Base-by-base conservation (phyloP, 2,113 vertebrate genomes). In the Cinclus cinclus region DNA sequence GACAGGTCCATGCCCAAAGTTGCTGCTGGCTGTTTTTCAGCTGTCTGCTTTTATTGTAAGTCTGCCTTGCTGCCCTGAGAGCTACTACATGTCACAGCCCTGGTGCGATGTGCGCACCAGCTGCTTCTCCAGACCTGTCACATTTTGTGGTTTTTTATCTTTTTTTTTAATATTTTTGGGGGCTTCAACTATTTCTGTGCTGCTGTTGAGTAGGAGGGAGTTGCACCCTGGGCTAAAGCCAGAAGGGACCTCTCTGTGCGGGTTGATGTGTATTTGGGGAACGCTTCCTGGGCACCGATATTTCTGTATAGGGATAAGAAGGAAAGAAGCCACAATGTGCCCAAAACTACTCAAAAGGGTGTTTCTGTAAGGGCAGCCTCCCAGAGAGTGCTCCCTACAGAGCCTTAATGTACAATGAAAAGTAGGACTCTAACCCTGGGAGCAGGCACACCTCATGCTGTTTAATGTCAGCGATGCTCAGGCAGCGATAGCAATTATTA, bases 1-100 rank as follows among this genome's bases (percentile, higher is more conserved):
- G 94, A 77, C 67, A 94, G 75, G 30, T 74, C 76, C 33, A 1
- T 33, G 70, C 71, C 68, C 62, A 12, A 86, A 92, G 71, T 74
- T 77, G 95, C 86, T 74, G 22, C 67, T 1, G 53, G 71, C 75
- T 92, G 63, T 85, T 95, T 95, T 93, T 77, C 79, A 93, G 76
- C 83, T 88, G 88, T 76, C 92, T 92, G 58, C 50, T 90, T 83
- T 88, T 83, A 49, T 87, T 92, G 95, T 19, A 63, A 63, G 41
- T 58, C 75, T 53, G 37, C 37, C 56, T 47, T 58, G 59, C 37
- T 93, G 94, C 91, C 68, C 88, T 53, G 71, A 46, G 88, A 88
- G 85, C 59, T 67, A 0, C 69, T 88, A 18, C 23, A 2, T 33
- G 41, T 80, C 68, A 50, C 1, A 2, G 81, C 81, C 80, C 53